These are phyloP conservation scores for Takifugu bimaculatus DNA, from an alignment of 2,113 vertebrate genomes.

Conservation along the genomic window DNA sequence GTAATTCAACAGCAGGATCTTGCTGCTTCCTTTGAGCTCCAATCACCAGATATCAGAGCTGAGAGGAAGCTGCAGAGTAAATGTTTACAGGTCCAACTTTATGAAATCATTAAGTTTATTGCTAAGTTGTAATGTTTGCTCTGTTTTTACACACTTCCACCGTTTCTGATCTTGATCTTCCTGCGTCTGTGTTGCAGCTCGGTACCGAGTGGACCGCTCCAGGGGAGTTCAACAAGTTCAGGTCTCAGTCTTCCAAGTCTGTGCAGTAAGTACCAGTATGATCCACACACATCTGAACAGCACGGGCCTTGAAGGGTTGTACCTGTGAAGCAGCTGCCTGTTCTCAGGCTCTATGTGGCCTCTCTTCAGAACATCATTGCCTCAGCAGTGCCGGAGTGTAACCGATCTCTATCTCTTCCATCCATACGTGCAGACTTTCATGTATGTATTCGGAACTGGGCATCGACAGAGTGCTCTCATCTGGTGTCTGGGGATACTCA, in stretches of 20 bases:
- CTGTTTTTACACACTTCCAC: neutral
- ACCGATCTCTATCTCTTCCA: neutral
- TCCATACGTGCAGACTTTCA: neutral
- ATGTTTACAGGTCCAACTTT: too few species aligned
- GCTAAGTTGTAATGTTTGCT: too few species aligned
- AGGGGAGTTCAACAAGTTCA: slow-evolving; percentile 97
- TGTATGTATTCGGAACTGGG: neutral
- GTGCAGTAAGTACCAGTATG: slow-evolving; percentile 82
- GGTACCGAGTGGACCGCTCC: slow-evolving; percentile 96
- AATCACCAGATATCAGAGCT: too few species aligned
- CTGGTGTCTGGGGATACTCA: slow-evolving; percentile 1
- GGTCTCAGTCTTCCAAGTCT: slow-evolving; percentile 93
- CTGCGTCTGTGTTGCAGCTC: slow-evolving; percentile 76
- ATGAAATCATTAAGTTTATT: too few species aligned
- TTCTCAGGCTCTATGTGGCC: neutral
- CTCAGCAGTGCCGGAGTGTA: neutral
- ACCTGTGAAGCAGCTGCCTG: slow-evolving; percentile 1
- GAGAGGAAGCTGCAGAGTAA: too few species aligned
- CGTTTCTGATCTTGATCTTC: slow-evolving; percentile 31
- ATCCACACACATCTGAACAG: slow-evolving; percentile 15
- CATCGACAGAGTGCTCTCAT: slow-evolving; percentile 2
- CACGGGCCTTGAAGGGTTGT: neutral
- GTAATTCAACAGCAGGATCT: neutral
- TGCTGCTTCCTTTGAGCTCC: too few species aligned
- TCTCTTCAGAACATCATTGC: slow-evolving; percentile 14